These are phyloP conservation scores for Pissodes strobi DNA, from an alignment of 1,140 invertebrate species.

Conservation along the genomic window DNA sequence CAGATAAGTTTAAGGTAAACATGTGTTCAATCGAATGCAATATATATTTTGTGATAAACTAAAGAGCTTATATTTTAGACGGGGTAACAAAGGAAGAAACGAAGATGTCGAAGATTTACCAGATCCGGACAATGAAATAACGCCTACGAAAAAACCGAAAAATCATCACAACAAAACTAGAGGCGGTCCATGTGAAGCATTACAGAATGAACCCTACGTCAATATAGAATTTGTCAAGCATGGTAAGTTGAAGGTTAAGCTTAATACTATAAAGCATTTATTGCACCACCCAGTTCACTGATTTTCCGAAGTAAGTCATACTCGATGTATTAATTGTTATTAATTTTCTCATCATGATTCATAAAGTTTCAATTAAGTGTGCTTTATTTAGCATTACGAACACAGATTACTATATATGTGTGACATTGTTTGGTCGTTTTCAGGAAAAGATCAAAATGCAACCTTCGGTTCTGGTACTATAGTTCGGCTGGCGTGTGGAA, in stretches of 20 bases:
- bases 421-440: no score
- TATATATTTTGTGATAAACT: no score
- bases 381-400: no score
- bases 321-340: no score
- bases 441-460: constrained; percentile 60
- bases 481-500: constrained; percentile 71
- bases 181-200: constrained; percentile 60
- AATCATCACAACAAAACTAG: constrained; percentile 55
- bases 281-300: no score
- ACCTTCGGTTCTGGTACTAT: constrained; percentile 69
- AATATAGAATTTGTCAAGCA: constrained; percentile 69
- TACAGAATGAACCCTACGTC: constrained; percentile 67
- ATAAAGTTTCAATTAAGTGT: no score
- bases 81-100: constrained; percentile 44
- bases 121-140: constrained; percentile 22
- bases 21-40: no score
- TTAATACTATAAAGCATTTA: neutral
- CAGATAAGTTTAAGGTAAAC: constrained; percentile 1
- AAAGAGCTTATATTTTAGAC: no score
- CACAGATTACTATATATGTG: no score
- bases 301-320: no score
- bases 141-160: constrained; percentile 38
- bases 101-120: constrained; percentile 29
- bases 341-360: no score
- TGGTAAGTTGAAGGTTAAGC: constrained; percentile 55